Evolutionary conservation across 2,113 vertebrate species (phyloP).

Genomic region (Grammomys dolichurus): DNA sequence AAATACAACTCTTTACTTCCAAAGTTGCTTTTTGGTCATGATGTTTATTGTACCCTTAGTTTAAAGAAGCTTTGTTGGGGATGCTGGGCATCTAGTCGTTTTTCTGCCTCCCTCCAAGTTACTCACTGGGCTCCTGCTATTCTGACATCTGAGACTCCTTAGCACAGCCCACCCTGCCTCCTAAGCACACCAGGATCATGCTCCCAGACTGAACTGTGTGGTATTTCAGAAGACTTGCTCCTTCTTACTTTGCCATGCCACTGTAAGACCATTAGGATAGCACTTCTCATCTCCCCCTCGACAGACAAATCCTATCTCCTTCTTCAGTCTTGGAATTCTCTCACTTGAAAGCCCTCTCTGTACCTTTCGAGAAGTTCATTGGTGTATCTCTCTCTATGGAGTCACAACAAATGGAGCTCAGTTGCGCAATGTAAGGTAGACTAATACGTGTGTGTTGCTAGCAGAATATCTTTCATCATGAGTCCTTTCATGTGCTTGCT

Average conservation of each 20-base stretch:
- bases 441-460: too few relatives aligned
- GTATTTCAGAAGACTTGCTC: background rate
- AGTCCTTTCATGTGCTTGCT: too few relatives aligned
- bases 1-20: background rate
- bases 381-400: too few relatives aligned
- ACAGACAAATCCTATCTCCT: background rate
- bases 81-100: background rate
- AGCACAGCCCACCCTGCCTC: background rate
- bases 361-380: background rate
- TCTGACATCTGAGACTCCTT: background rate
- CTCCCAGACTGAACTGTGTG: background rate
- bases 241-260: background rate
- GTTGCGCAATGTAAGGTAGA: too few relatives aligned
- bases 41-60: background rate
- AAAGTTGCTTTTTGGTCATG: background rate
- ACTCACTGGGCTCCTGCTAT: background rate
- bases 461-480: too few relatives aligned
- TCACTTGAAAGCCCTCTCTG: background rate
- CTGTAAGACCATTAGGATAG: background rate
- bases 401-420: too few relatives aligned
- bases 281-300: background rate
- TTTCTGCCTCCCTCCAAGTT: background rate
- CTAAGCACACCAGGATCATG: background rate
- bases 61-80: slow-evolving; percentile 20
- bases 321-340: background rate